Evolutionary conservation across 2,113 vertebrate species (phyloP), one percentile per base, ranked within the genome.

Genomic region (Chaenocephalus aceratus): DNA sequence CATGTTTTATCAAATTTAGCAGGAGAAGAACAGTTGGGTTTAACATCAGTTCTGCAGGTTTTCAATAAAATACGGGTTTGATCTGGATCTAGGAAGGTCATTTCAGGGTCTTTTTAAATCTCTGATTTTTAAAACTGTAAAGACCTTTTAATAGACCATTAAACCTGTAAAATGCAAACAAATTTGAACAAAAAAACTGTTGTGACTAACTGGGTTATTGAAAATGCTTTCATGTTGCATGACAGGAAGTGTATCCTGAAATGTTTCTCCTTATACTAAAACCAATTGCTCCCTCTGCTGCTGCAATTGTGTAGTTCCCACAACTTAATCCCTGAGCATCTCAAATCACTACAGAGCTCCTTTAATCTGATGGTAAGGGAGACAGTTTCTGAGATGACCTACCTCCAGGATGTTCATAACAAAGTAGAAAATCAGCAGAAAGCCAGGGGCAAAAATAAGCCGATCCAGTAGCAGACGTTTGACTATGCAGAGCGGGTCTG

Each of bases 361-460:
- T 53, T 59, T 13, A 54, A 7, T 12, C 6, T 23, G 49, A 14
- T 11, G 10, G 36, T 41, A 1, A 18, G 12, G n/a, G 41, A 4
- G 4, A 44, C 1, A 3, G 2, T 34, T 52, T 69, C 11, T 49
- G 23, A 34, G 51, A 26, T n/a, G 51, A 21, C 86, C 11, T 54
- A 98, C 21, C 97, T 98, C 97, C 61, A 98, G 83, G 62, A 96
- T 64, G 88, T 94, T 97, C 96, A 97, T 97, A 65, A 95, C 58
- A 45, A 93, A 81, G 92, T 95, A 97, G 85, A 97, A 97, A n/a
- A 97, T 59, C 44, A 95, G 71, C 64, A 97, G 93, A 86, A 97
- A 97, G 61, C 94, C 94, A 0, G 96, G 97, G 0, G 96, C 95
- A 23, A 21, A 21, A 21, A 21, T 21, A 21, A 21, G 21, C 21